phyloP scores from a whole-genome alignment of 2,797 vertebrate species.

The Capromys pilorides region DNA sequence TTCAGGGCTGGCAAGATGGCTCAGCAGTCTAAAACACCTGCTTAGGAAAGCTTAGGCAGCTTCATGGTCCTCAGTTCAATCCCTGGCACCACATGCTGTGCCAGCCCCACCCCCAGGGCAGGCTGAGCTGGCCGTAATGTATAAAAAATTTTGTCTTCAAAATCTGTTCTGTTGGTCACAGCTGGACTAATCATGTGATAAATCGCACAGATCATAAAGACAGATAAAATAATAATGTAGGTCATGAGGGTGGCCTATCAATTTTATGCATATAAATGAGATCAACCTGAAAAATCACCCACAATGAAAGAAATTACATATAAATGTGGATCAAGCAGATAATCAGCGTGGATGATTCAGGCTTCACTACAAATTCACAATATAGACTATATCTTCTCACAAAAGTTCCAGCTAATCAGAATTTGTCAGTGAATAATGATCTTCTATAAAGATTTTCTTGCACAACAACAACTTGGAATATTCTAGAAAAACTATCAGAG shows the following conservation, averaged over 20 bases:
- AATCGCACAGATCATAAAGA: constrained; percentile 52
- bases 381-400: constrained; percentile 49
- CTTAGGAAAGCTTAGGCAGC: too few relatives aligned
- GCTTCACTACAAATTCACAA: constrained; percentile 26
- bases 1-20: background rate
- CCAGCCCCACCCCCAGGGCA: too few relatives aligned
- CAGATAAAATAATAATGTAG: constrained; percentile 53
- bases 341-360: constrained; percentile 61
- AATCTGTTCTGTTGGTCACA: constrained; percentile 54
- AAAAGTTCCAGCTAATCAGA: background rate
- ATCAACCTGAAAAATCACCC: constrained; percentile 61
- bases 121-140: too few relatives aligned
- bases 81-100: too few relatives aligned
- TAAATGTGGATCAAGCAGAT: constrained; percentile 58
- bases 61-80: too few relatives aligned
- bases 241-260: constrained; percentile 23
- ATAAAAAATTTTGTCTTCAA: constrained; percentile 39
- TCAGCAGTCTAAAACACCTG: too few relatives aligned
- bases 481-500: constrained; percentile 6
- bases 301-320: constrained; percentile 65
- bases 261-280: constrained; percentile 60
- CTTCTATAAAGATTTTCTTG: constrained; percentile 49
- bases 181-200: constrained; percentile 63
- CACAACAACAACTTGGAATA: background rate
- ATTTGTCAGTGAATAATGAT: constrained; percentile 50